Conservation (phyloP, 2,797 vertebrate species). For the Tadarida brasiliensis region DNA sequence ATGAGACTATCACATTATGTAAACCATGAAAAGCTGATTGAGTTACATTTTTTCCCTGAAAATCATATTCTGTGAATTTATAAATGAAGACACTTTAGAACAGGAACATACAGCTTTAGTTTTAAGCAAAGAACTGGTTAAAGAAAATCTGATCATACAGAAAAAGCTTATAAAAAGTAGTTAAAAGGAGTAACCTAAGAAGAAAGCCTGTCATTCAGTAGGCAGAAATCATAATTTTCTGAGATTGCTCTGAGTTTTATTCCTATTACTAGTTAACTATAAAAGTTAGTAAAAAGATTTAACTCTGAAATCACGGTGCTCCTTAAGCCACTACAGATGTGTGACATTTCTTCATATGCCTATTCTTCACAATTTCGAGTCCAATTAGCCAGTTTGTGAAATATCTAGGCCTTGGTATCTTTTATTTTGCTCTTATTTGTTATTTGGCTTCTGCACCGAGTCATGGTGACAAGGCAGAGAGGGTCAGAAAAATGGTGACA, state of each 20-base stretch:
- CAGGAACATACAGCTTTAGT: not conserved
- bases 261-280: not conserved
- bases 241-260: not conserved
- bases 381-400: conserved; percentile 44
- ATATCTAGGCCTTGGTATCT: not conserved
- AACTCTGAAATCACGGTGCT: not conserved
- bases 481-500: conserved; percentile 48
- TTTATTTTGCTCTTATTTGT: conserved; percentile 61
- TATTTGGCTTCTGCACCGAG: conserved; percentile 42
- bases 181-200: not conserved
- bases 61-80: conserved; percentile 68
- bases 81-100: conserved; percentile 73
- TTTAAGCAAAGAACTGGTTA: conserved; percentile 43
- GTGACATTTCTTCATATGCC: conserved; percentile 30
- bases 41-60: conserved; percentile 70
- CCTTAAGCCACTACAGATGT: not conserved
- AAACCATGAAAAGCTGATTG: conserved; percentile 75
- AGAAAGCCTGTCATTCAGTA: not conserved
- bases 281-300: conserved; percentile 7
- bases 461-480: conserved; percentile 51
- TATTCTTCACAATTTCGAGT: conserved; percentile 19
- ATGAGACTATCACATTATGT: conserved; percentile 82
- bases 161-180: not conserved
- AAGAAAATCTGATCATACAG: not conserved
- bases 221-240: not conserved